Evolutionary conservation across 2,888 invertebrate genomes (phyloP).

Genomic region (Aspidapion aeneum): DNA sequence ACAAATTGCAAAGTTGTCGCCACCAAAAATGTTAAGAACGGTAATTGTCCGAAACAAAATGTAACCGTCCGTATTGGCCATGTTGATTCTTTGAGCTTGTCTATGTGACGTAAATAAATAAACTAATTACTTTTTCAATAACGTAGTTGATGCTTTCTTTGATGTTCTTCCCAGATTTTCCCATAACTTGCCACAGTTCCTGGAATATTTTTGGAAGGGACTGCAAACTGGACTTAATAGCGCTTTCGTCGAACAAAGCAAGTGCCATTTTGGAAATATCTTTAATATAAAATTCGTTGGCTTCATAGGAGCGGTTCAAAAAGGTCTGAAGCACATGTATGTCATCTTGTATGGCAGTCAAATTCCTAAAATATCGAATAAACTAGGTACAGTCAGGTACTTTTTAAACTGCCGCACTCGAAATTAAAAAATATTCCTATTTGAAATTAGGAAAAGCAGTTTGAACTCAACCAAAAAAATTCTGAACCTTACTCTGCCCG

Average conservation of each 20-base stretch:
- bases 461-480: too few relatives aligned
- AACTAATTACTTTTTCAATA: slow-evolving; percentile 64
- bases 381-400: too few relatives aligned
- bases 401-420: too few relatives aligned
- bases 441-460: too few relatives aligned
- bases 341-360: slow-evolving; percentile 71
- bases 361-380: slow-evolving; percentile 55
- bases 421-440: too few relatives aligned
- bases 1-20: too few relatives aligned
- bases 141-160: slow-evolving; percentile 72
- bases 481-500: too few relatives aligned
- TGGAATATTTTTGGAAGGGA: slow-evolving; percentile 75
- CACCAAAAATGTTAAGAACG: too few relatives aligned
- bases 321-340: slow-evolving; percentile 65
- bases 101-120: too few relatives aligned
- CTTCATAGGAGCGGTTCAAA: slow-evolving; percentile 72
- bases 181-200: slow-evolving; percentile 84
- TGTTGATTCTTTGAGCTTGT: too few relatives aligned
- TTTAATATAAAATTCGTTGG: slow-evolving; percentile 81
- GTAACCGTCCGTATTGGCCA: too few relatives aligned
- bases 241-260: slow-evolving; percentile 72
- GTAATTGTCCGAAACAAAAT: too few relatives aligned
- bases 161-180: slow-evolving; percentile 76
- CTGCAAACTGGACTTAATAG: slow-evolving; percentile 72
- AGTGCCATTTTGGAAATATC: slow-evolving; percentile 68